Evolutionary conservation across 2,888 invertebrate genomes (phyloP).

Genomic region (Frankliniella intonsa): DNA sequence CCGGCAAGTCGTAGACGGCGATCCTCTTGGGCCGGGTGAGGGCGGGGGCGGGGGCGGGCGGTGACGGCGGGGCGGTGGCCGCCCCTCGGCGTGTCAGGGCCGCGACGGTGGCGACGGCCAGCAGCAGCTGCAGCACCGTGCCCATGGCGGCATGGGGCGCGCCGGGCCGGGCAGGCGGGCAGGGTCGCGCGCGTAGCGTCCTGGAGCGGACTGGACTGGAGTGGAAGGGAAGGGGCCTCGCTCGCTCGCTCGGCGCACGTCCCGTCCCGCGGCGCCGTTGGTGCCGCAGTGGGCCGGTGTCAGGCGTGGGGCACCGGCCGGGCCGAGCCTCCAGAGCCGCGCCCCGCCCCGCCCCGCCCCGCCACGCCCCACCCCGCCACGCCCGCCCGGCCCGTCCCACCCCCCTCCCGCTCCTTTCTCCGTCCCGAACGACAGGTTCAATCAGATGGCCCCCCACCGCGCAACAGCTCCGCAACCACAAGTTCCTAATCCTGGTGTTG

Average conservation of each 20-base stretch:
- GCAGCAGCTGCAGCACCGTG: neutral
- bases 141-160: neutral
- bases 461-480: too few relatives aligned
- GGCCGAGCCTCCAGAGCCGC: neutral
- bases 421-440: neutral
- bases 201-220: neutral
- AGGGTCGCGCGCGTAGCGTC: neutral
- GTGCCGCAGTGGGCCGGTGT: neutral
- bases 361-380: neutral
- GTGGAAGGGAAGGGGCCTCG: too few relatives aligned
- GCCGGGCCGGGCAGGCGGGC: neutral
- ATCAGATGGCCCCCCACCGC: neutral
- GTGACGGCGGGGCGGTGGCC: neutral
- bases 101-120: neutral
- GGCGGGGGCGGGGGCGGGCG: neutral
- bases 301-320: neutral
- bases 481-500: too few relatives aligned
- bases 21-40: neutral
- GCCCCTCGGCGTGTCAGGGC: neutral
- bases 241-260: too few relatives aligned
- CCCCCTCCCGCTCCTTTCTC: neutral
- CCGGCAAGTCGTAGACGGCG: slow-evolving; percentile 5
- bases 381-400: neutral
- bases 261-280: neutral
- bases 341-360: neutral